Evolutionary conservation across 2,888 invertebrate genomes (phyloP).

Genomic region (Acleris literana): DNA sequence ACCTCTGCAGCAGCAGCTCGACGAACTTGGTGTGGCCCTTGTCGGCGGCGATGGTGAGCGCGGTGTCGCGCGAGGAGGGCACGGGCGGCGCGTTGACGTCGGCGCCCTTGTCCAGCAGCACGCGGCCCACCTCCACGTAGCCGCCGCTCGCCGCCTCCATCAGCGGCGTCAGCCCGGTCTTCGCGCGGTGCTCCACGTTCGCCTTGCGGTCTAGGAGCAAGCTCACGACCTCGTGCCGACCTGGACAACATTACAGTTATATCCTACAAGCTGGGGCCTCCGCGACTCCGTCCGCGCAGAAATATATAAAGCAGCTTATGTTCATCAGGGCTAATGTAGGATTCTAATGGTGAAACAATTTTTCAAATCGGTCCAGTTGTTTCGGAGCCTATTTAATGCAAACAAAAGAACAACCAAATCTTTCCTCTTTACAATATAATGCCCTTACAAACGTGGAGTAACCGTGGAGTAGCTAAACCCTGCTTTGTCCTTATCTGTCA

Average conservation of each 20-base stretch:
- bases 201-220: constrained; percentile 97
- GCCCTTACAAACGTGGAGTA: no score
- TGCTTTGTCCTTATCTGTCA: no score
- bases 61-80: constrained; percentile 98
- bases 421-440: no score
- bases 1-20: constrained; percentile 89
- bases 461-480: no score
- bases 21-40: constrained; percentile 98
- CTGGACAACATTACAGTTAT: constrained; percentile 43
- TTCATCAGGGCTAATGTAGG: no score
- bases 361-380: no score
- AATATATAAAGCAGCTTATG: no score
- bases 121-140: constrained; percentile 98
- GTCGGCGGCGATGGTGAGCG: constrained; percentile 99
- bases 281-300: no score
- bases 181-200: constrained; percentile 99
- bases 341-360: no score
- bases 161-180: constrained; percentile 98
- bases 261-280: no score
- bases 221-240: constrained; percentile 98
- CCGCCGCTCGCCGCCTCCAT: constrained; percentile 99
- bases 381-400: no score
- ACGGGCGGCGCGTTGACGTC: constrained; percentile 99
- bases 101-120: constrained; percentile 97
- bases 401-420: no score